Evolutionary conservation across 2,888 invertebrate genomes (phyloP).

Genomic region (Luffia ferchaultella): DNA sequence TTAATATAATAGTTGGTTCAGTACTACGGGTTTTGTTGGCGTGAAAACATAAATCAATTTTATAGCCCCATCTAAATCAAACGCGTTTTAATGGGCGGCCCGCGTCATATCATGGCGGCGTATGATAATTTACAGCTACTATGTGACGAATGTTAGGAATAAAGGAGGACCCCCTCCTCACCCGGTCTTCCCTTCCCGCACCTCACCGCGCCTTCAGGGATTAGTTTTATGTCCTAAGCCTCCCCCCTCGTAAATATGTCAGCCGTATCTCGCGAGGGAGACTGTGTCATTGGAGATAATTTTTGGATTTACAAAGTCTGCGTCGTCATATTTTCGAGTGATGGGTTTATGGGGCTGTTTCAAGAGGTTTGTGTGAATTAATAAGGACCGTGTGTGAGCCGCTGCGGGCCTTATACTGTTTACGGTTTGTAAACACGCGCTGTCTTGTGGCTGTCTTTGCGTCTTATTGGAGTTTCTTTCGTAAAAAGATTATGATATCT

Average conservation of each 20-base stretch:
- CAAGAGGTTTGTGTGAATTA: not conserved
- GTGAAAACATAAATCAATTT: slow-evolving; percentile 68
- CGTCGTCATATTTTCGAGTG: slow-evolving; percentile 1
- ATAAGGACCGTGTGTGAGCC: too few species aligned
- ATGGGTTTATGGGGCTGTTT: slow-evolving; percentile 4
- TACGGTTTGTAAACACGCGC: too few species aligned
- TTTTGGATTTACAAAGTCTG: slow-evolving; percentile 51
- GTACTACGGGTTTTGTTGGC: slow-evolving; percentile 66
- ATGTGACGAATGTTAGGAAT: slow-evolving; percentile 69
- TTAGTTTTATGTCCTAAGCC: slow-evolving; percentile 60
- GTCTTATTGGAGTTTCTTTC: too few species aligned
- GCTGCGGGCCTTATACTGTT: too few species aligned
- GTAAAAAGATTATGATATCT: too few species aligned
- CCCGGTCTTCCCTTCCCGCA: slow-evolving; percentile 18
- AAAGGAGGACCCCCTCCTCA: slow-evolving; percentile 45
- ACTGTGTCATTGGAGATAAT: slow-evolving; percentile 47
- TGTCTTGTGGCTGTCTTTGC: too few species aligned
- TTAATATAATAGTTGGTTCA: slow-evolving; percentile 67
- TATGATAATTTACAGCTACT: slow-evolving; percentile 68
- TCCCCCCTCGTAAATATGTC: slow-evolving; percentile 55
- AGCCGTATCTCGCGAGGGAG: slow-evolving; percentile 48
- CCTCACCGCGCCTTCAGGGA: slow-evolving; percentile 32
- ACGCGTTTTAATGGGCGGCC: slow-evolving; percentile 68
- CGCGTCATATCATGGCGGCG: slow-evolving; percentile 67
- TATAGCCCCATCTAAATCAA: slow-evolving; percentile 69